Conservation (phyloP, 35 echinoderm and acorn worm genomes). For the Anneissia japonica region DNA sequence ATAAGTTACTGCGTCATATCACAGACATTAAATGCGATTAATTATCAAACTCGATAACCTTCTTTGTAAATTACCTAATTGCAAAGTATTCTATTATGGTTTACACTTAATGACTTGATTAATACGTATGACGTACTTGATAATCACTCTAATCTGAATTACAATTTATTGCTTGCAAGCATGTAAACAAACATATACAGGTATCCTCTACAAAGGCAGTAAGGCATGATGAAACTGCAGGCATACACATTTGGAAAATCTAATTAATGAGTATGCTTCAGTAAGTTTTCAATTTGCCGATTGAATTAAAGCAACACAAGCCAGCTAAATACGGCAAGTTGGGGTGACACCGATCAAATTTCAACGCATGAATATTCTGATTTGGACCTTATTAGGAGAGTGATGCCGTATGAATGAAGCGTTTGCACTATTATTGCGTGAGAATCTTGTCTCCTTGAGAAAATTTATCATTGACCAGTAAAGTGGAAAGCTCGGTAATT, state of each 20-base stretch:
- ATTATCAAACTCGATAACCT: neutral
- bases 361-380: neutral
- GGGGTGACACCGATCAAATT: neutral
- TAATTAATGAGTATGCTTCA: neutral
- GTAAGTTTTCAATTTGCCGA: neutral
- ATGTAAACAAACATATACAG: too few relatives aligned
- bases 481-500: too few relatives aligned
- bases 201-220: too few relatives aligned
- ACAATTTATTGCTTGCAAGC: neutral
- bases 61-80: neutral
- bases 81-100: neutral
- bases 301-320: neutral
- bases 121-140: neutral
- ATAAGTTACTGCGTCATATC: neutral
- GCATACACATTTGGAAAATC: neutral
- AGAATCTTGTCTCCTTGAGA: neutral
- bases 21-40: neutral
- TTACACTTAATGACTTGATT: neutral
- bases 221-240: neutral
- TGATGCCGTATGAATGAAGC: neutral
- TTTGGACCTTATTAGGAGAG: neutral
- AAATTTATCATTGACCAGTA: too few relatives aligned
- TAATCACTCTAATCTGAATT: neutral
- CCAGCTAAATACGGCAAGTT: neutral
- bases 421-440: neutral